These are phyloP conservation scores for Tauraco hartlaubi DNA, from an alignment of 2,797 vertebrate genomes.

Conservation along the genomic window DNA sequence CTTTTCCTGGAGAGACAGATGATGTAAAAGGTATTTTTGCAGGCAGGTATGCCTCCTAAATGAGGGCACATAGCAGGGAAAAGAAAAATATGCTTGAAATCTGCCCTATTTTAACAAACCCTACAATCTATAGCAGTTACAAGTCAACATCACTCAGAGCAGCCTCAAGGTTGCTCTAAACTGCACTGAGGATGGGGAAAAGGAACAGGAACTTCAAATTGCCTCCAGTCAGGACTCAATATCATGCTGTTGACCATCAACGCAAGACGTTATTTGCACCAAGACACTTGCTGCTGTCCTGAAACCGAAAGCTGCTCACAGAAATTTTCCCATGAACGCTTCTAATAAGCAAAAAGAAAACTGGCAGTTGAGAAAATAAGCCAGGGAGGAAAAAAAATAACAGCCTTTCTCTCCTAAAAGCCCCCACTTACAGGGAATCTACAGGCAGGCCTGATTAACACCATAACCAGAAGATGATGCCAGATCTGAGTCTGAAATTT, in stretches of 20 bases:
- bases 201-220: not conserved
- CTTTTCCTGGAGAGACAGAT: not conserved
- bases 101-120: not conserved
- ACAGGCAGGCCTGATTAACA: not conserved
- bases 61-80: not conserved
- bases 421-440: not conserved
- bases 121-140: not conserved
- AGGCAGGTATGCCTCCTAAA: not conserved
- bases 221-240: not conserved
- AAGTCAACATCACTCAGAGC: not conserved
- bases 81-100: not conserved
- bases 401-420: not conserved
- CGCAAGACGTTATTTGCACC: not conserved
- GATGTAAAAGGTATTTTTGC: not conserved
- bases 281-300: not conserved
- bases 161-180: not conserved
- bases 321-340: not conserved
- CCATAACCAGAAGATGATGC: not conserved
- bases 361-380: not conserved
- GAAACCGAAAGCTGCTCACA: not conserved
- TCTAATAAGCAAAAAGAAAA: not conserved
- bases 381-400: not conserved
- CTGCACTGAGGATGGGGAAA: not conserved
- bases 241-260: not conserved
- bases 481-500: not conserved